Evolutionary conservation across 2,113 vertebrate species (phyloP).

Genomic region (Caretta caretta): DNA sequence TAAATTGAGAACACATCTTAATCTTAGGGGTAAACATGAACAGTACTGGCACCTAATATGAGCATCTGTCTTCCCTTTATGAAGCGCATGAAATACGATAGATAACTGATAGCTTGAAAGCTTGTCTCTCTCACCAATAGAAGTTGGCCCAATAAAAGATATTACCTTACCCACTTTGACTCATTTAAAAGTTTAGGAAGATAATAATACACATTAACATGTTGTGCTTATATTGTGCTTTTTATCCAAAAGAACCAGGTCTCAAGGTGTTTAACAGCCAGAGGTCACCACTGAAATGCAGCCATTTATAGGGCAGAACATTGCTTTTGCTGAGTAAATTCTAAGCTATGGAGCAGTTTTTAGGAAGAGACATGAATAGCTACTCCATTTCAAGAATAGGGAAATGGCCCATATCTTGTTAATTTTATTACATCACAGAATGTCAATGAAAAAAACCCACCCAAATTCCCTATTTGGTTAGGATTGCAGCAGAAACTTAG

Average conservation of each 20-base stretch:
- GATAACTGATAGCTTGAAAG: not conserved
- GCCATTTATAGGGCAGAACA: not conserved
- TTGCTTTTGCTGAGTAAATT: no score
- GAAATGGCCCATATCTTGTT: not conserved
- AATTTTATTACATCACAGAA: not conserved
- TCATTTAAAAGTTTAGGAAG: not conserved
- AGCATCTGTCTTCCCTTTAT: not conserved
- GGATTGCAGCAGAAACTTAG: conserved; percentile 21
- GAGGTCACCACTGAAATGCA: not conserved
- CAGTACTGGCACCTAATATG: not conserved
- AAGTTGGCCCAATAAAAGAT: not conserved
- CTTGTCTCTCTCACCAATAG: not conserved
- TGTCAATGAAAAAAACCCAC: not conserved
- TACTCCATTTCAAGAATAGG: not conserved
- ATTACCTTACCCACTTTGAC: not conserved
- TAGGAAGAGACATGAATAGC: not conserved
- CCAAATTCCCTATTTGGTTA: not conserved
- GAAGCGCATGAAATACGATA: not conserved
- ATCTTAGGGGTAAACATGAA: not conserved
- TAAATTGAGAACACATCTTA: not conserved
- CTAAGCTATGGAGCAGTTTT: not conserved
- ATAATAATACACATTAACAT: not conserved
- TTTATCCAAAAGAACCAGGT: not conserved
- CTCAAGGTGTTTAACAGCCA: not conserved
- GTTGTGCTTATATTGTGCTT: conserved; percentile 21